Conservation (phyloP, 1,140 invertebrate species). For the Rhopalosiphum padi region DNA sequence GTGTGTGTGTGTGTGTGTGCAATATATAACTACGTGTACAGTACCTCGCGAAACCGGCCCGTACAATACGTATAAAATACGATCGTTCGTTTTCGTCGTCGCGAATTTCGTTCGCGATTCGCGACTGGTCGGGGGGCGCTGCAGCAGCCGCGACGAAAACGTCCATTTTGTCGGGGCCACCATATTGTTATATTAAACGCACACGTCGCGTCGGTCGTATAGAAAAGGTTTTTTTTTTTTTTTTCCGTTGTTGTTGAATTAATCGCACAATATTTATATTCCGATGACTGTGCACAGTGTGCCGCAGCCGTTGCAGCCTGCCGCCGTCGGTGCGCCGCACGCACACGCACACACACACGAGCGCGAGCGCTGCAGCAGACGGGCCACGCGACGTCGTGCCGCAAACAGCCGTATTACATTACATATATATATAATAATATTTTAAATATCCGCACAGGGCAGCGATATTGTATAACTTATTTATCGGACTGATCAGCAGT, state of each 20-base stretch:
- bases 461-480: neutral
- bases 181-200: constrained; percentile 13
- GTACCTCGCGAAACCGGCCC: neutral
- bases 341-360: neutral
- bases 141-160: neutral
- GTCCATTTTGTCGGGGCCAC: constrained; percentile 29
- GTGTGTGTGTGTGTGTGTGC: too few species aligned
- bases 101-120: neutral
- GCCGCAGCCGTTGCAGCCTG: neutral
- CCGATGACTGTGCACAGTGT: constrained; percentile 8
- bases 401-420: neutral
- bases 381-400: neutral
- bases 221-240: neutral
- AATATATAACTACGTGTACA: neutral
- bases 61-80: neutral
- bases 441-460: neutral
- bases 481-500: neutral
- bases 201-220: neutral
- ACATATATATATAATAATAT: neutral
- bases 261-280: constrained; percentile 11
- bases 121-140: neutral
- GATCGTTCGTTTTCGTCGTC: neutral
- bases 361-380: neutral
- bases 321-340: neutral
- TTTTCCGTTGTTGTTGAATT: neutral